These are phyloP conservation scores for Platycheirus albimanus DNA, from an alignment of 2,888 invertebrate species.

Conservation along the genomic window DNA sequence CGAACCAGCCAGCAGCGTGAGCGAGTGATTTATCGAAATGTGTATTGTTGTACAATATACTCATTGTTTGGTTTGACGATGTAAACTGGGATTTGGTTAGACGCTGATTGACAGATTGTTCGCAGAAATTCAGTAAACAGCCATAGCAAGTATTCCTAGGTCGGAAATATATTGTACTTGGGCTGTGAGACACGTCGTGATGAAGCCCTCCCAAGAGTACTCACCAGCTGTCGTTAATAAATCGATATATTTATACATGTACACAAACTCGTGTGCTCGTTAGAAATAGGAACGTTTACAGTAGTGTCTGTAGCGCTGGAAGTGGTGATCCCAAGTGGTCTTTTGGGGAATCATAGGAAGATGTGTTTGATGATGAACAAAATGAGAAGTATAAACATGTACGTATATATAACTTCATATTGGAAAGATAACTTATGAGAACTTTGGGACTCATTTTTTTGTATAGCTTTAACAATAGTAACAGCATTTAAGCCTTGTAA, in stretches of 20 bases:
- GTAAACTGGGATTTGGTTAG: slow-evolving; percentile 27
- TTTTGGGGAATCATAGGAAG: slow-evolving; percentile 29
- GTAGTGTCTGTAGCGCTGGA: neutral
- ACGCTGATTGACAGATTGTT: slow-evolving; percentile 36
- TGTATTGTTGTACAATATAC: slow-evolving; percentile 10
- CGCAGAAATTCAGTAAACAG: neutral
- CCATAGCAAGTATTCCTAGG: slow-evolving; percentile 7
- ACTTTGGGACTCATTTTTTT: slow-evolving; percentile 35
- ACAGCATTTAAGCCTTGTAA: neutral
- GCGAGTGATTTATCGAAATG: slow-evolving; percentile 17
- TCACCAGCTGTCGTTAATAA: slow-evolving; percentile 28
- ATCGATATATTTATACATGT: slow-evolving; percentile 12
- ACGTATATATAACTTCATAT: neutral
- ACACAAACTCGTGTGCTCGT: neutral
- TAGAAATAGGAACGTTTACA: slow-evolving; percentile 14
- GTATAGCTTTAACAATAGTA: too few relatives aligned
- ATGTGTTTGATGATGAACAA: slow-evolving; percentile 10
- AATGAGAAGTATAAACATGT: neutral
- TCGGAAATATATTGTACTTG: neutral
- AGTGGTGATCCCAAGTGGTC: slow-evolving; percentile 20
- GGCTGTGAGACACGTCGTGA: neutral
- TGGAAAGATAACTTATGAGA: slow-evolving; percentile 18
- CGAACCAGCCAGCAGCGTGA: too few relatives aligned
- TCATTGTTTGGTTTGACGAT: slow-evolving; percentile 10
- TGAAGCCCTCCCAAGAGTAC: slow-evolving; percentile 12